Percentiles rank a stretch among this genome's conserved stretches.
phyloP scores from a whole-genome alignment of 2,113 vertebrate species.

The Syrrhaptes paradoxus region DNA sequence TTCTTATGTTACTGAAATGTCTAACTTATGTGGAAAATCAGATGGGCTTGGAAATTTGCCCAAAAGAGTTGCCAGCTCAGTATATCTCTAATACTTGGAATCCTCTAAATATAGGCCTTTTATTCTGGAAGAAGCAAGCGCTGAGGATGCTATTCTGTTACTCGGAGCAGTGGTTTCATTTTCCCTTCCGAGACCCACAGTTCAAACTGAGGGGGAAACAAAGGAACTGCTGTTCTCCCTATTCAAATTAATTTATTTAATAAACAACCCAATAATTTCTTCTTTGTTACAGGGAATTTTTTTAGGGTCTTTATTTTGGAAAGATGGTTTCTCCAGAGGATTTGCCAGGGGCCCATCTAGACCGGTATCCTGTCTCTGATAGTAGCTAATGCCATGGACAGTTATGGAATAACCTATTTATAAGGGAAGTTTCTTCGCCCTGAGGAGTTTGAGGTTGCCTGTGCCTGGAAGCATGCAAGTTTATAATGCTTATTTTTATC shows the following conservation, averaged over 20 bases:
- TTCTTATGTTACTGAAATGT: constrained; percentile 40
- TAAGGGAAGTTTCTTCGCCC: constrained; percentile 10
- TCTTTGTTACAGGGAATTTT: constrained; percentile 42
- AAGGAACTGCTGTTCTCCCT: constrained; percentile 53
- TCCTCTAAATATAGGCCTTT: constrained; percentile 63
- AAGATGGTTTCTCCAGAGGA: constrained; percentile 41
- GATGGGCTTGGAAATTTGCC: constrained; percentile 56
- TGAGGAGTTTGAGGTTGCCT: constrained; percentile 49
- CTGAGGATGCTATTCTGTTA: constrained; percentile 46
- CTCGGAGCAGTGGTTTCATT: constrained; percentile 28
- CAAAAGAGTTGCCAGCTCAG: constrained; percentile 47
- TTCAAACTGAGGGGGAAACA: constrained; percentile 17
- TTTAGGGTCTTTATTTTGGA: constrained; percentile 38
- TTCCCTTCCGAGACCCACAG: constrained; percentile 37
- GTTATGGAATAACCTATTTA: constrained; percentile 46
- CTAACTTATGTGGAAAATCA: constrained; percentile 53
- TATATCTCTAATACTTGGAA: constrained; percentile 53
- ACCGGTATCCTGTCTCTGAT: constrained; percentile 42
- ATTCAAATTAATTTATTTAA: constrained; percentile 64
- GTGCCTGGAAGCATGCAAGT: constrained; percentile 34
- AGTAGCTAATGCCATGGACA: neutral
- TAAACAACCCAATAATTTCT: constrained; percentile 61
- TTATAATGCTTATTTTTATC: constrained; percentile 51
- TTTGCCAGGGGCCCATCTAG: constrained; percentile 47
- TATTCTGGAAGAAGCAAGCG: constrained; percentile 18